Percentiles rank a stretch among this genome's conserved stretches.
These are phyloP conservation scores for Cricetomys ansorgei DNA, from an alignment of 2,113 vertebrate genomes.

Conservation along the genomic window DNA sequence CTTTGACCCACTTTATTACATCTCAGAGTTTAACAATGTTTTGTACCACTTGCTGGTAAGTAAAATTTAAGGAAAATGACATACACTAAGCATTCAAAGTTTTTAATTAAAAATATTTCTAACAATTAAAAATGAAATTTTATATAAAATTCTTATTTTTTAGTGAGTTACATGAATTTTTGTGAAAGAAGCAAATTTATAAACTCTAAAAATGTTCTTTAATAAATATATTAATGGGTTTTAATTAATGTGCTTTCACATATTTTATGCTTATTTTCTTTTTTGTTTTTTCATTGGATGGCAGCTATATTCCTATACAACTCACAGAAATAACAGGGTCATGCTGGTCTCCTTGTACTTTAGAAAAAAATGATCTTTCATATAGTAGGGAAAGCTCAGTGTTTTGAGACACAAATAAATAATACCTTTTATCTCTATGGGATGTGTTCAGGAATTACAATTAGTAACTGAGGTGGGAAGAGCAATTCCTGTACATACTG, in stretches of 20 bases:
- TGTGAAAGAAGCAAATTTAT: not conserved
- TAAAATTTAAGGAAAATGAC: not conserved
- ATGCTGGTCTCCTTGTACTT: not conserved
- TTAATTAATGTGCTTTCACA: not conserved
- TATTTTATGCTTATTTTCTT: too few relatives aligned
- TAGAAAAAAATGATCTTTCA: not conserved
- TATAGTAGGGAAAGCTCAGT: not conserved
- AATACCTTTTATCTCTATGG: too few relatives aligned
- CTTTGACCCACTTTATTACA: not conserved
- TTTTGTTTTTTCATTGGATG: not conserved
- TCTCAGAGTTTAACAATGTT: not conserved
- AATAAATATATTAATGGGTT: not conserved
- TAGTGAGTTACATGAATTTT: not conserved
- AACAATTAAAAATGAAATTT: not conserved
- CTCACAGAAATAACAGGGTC: not conserved
- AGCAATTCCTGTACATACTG: not conserved
- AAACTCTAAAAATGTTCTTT: not conserved
- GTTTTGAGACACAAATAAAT: not conserved
- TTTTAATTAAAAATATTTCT: not conserved
- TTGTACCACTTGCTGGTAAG: not conserved
- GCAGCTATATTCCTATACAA: not conserved
- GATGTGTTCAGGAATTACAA: not conserved
- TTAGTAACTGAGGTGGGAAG: not conserved
- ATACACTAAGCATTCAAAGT: not conserved
- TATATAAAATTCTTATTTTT: not conserved